Evolutionary conservation across 2,113 vertebrate species (phyloP).

Genomic region (Catagonus wagneri): DNA sequence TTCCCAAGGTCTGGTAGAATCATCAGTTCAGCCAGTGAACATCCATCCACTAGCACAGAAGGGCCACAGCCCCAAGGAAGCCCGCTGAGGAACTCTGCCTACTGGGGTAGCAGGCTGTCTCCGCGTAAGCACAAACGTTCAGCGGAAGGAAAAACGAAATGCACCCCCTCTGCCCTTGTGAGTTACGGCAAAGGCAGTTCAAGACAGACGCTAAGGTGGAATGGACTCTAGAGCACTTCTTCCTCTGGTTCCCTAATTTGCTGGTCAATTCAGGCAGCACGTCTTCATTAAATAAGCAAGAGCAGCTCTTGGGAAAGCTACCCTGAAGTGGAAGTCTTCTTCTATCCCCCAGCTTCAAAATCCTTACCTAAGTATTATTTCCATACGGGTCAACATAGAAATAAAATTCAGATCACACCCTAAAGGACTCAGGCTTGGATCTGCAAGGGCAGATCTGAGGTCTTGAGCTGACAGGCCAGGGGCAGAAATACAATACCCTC

Average conservation of each 20-base stretch:
- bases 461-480: conserved; percentile 35
- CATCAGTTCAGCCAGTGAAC: conserved; percentile 33
- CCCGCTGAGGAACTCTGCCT: neutral
- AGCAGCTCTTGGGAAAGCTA: conserved; percentile 22
- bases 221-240: neutral
- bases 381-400: conserved; percentile 41
- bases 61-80: neutral
- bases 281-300: conserved; percentile 68
- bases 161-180: neutral
- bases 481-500: conserved; percentile 44
- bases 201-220: conserved; percentile 19
- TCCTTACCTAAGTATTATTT: conserved; percentile 43
- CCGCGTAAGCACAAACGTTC: neutral
- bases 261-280: conserved; percentile 56
- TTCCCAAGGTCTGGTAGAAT: neutral
- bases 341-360: conserved; percentile 38
- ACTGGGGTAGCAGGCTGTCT: neutral
- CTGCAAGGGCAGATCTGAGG: conserved; percentile 43
- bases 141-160: conserved; percentile 3
- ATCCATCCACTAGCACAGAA: neutral
- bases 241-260: conserved; percentile 57
- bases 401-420: conserved; percentile 49
- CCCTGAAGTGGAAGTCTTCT: neutral
- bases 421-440: conserved; percentile 18
- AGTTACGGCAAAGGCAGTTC: conserved; percentile 10